Percentiles rank a stretch among this genome's conserved stretches.
Evolutionary conservation across 2,888 invertebrate genomes (phyloP).

Genomic region (Amblyjoppa fuscipennis): DNA sequence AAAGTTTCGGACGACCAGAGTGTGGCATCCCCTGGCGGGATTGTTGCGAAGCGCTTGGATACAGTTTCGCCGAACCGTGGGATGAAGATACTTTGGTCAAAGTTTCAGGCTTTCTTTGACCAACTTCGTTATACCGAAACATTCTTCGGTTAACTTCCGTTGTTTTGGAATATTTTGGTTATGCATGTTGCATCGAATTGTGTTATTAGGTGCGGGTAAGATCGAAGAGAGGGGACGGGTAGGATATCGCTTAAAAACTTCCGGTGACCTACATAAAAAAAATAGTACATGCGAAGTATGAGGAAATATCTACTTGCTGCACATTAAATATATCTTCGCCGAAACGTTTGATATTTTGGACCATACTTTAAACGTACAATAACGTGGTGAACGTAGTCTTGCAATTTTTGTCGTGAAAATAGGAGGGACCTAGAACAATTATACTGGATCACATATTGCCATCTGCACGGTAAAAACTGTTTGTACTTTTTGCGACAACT

Average conservation of each 20-base stretch:
- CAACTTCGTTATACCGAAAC: conserved; percentile 6
- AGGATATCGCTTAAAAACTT: background rate
- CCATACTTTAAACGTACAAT: too few species aligned
- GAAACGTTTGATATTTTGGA: too few species aligned
- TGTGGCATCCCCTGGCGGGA: conserved; percentile 53
- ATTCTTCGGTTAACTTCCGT: background rate
- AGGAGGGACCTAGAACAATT: too few species aligned
- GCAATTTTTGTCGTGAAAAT: too few species aligned
- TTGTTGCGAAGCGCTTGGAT: conserved; percentile 6
- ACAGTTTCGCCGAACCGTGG: conserved; percentile 1
- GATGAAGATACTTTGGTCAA: conserved; percentile 30
- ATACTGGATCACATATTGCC: too few species aligned
- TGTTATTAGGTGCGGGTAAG: background rate
- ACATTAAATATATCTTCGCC: too few species aligned
- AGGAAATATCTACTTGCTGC: background rate
- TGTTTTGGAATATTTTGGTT: background rate
- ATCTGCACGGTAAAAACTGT: too few species aligned
- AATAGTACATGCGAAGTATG: background rate
- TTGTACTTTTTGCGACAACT: too few species aligned
- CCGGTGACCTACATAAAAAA: background rate
- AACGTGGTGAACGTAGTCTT: too few species aligned
- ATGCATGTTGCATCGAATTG: background rate
- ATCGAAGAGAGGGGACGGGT: background rate
- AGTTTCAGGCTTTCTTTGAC: background rate
- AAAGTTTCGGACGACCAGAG: conserved; percentile 22